A percentile compares a stretch with the other conserved stretches of the same genome.
Evolutionary conservation across 1,140 invertebrate species (phyloP).

Genomic region (Linepithema humile): DNA sequence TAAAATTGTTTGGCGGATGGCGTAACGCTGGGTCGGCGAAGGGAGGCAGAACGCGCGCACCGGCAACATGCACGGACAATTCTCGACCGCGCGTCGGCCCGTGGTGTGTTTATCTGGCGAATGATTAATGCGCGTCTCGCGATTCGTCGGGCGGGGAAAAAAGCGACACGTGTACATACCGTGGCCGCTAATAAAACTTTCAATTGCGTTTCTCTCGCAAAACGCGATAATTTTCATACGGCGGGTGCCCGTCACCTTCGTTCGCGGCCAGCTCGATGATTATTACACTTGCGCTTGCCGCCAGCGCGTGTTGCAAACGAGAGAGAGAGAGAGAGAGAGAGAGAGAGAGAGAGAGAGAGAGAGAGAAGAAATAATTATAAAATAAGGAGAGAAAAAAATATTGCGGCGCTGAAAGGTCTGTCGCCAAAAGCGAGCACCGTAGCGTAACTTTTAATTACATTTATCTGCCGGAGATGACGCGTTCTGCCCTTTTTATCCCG

Average conservation of each 20-base stretch:
- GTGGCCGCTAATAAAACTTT: conserved; percentile 63
- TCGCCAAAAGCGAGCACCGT: conserved; percentile 49
- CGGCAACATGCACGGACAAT: conserved; percentile 38
- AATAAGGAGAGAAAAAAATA: neutral
- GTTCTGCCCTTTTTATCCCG: conserved; percentile 27
- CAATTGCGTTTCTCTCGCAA: conserved; percentile 48
- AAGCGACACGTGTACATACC: neutral
- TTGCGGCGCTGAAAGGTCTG: conserved; percentile 32
- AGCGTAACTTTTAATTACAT: conserved; percentile 70
- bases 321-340: neutral
- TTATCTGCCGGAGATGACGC: conserved; percentile 63
- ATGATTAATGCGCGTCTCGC: conserved; percentile 16
- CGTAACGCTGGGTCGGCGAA: neutral
- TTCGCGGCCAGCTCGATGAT: conserved; percentile 13
- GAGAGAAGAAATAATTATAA: neutral
- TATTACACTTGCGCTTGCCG: conserved; percentile 46
- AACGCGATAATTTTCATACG: conserved; percentile 60
- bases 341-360: neutral
- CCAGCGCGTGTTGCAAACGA: neutral
- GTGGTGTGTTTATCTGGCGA: neutral
- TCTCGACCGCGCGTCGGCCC: neutral
- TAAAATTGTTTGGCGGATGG: conserved; percentile 22
- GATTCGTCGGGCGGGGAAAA: neutral
- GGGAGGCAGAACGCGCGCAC: neutral
- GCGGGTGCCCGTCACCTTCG: neutral